Base-by-base conservation (phyloP, 2,888 invertebrate genomes). In the Scaptomyza tumidula region DNA sequence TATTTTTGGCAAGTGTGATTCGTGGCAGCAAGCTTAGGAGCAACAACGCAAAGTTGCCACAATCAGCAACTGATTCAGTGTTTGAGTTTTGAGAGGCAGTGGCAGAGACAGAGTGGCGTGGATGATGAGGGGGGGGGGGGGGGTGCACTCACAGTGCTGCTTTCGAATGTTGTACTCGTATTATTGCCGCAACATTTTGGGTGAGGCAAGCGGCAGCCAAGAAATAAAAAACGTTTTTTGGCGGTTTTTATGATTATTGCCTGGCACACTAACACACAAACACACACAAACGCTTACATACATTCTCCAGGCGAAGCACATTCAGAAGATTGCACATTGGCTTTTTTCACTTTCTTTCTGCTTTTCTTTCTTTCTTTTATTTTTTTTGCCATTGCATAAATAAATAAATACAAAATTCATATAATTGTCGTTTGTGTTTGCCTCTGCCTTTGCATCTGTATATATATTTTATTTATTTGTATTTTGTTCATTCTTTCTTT, bases 221-320 rank as follows among this genome's bases (percentile, higher is more conserved):
- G 37, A n/a, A 37, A 37, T 1, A 11, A 35, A 4, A 35, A 35
- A 35, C 4, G 24, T 24, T 24, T 24, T 82, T 82, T 80, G 74
- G 79, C 71, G 88, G 77, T 82, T 86, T 86, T 83, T 83, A 88
- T 86, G 86, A 86, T 88, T 83, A 83, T 83, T 83, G 83, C 83
- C 67, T 63, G 48, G 48, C 60, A 60, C 39, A 62, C 52, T 54
- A 41, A 71, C 55, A 75, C 43, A 64, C 48, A 55, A 45, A 61
- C 7, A 53, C 14, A 59, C 16, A 31, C 24, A 55, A 14, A 60
- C 14, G 24, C 7, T 57, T 1, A n/a, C 0, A 37, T 13, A 48
- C n/a, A 43, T 37, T 37, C 14, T 14, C 39, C 19, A n/a, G 10
- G 24, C 19, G 19, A 24, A 3, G 37, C 49, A 54, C 49, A 74